Evolutionary conservation across 1,140 invertebrate species (phyloP), one percentile per base, ranked within the genome.

Genomic region (Orius insidiosus): DNA sequence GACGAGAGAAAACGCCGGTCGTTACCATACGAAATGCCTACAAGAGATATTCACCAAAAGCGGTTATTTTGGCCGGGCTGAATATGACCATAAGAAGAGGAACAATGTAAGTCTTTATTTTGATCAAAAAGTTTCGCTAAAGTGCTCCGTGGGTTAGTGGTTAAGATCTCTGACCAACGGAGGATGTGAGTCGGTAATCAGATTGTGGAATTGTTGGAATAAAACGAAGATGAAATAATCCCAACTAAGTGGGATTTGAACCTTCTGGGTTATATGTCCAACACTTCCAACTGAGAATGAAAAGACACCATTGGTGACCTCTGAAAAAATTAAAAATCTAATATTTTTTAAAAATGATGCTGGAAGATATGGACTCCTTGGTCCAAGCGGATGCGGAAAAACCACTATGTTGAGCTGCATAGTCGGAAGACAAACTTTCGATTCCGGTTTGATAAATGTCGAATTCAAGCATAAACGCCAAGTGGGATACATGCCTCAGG

Each of bases 401-500:
- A 61, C 68, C 0, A 70, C 68, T 0, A 51, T 68, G 11, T 54
- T 70, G 2, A 55, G 59, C 9, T 66, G 60, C 44, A 56, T 68
- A 5, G 61, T 68, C 0, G 68, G 66, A 5, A 53, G 59, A 14
- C 50, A 59, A 7, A 49, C 52, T 6, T 52, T 67, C 0, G 55
- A 61, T 30, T 50, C 53, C 1, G 67, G 67, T 1, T 48, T 52
- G 16, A 57, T 68, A 7, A 45, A 49, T 19, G 53, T 69, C 3
- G 60, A 59, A 33, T 64, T 64, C 3, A 53, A 47, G 44, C 45
- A 52, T 13, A 53, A 48, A 44, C 48, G 48, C 19, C 42, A 54
- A 36, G 71, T 85, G 1, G 82, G 82, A 7, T 88, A 85, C 55
- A 90, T 89, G 85, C 85, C 85, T 0, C 76, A 76, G 63, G 71